Conservation (phyloP, 2,113 vertebrate genomes). For the western clawed frog (Xenopus tropicalis) region DNA sequence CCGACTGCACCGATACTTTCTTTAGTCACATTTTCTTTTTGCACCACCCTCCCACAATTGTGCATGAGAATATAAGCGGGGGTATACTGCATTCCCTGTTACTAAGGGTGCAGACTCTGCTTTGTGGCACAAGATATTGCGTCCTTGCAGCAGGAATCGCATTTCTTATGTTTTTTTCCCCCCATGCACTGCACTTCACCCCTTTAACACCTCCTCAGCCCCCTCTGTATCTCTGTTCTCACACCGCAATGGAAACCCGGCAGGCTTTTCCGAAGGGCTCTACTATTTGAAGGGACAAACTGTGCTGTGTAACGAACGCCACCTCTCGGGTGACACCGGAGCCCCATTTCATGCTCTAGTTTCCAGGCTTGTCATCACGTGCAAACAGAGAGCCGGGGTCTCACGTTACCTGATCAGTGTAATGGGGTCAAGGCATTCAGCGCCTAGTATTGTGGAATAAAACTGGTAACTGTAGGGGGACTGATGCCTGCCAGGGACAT, state of each 20-base stretch:
- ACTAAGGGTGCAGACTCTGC: no score
- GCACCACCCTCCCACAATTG: no score
- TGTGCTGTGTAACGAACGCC: background rate
- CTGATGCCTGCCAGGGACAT: no score
- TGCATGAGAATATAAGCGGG: no score
- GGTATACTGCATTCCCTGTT: no score
- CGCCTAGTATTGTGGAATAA: background rate
- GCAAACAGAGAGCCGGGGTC: conserved; percentile 19
- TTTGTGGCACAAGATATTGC: no score
- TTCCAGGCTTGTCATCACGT: conserved; percentile 30
- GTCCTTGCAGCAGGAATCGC: no score
- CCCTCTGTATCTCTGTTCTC: background rate
- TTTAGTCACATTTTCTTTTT: no score
- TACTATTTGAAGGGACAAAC: background rate
- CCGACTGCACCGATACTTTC: no score
- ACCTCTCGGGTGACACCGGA: background rate
- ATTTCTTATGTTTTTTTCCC: no score
- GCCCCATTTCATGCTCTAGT: conserved; percentile 5
- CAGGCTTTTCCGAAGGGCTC: background rate
- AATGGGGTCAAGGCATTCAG: background rate
- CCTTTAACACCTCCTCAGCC: background rate
- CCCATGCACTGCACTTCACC: background rate
- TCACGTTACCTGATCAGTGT: background rate
- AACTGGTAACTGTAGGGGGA: no score
- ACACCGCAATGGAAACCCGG: background rate